These are phyloP conservation scores for Rhinella marina DNA, from an alignment of 2,797 vertebrate species.

Conservation along the genomic window DNA sequence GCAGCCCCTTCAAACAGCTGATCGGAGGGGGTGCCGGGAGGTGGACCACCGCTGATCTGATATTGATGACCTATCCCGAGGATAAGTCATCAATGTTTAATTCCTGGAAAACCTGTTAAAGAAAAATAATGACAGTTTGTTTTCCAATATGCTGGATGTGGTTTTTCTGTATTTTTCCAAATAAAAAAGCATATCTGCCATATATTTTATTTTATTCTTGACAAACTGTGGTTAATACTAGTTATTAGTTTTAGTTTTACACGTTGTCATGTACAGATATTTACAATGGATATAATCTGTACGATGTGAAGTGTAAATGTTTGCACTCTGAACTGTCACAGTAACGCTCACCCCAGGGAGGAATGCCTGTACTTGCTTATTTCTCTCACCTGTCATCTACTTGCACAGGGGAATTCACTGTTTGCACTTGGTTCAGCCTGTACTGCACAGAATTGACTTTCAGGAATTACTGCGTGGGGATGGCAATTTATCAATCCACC, in stretches of 20 bases:
- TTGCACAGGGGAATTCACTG: constrained; percentile 19
- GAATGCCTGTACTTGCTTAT: constrained; percentile 11
- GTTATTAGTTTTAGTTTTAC: neutral
- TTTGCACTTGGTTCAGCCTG: neutral
- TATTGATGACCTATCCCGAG: no score
- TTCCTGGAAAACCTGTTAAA: no score
- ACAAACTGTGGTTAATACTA: no score
- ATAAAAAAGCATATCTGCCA: no score
- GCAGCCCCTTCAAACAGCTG: no score
- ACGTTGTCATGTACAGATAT: neutral
- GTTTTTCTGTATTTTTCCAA: no score
- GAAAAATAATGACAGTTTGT: no score
- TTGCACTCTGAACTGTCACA: constrained; percentile 28
- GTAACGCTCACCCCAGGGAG: constrained; percentile 3
- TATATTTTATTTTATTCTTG: neutral
- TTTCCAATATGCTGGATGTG: no score
- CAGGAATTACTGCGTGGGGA: neutral
- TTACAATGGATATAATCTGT: constrained; percentile 18
- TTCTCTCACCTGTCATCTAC: constrained; percentile 26
- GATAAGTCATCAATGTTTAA: no score
- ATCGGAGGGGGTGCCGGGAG: no score
- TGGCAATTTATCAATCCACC: neutral
- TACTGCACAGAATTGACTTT: neutral
- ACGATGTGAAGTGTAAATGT: constrained; percentile 18
- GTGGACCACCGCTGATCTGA: no score